These are phyloP conservation scores for Podarcis siculus DNA, from an alignment of 2,797 vertebrate genomes.

Conservation along the genomic window DNA sequence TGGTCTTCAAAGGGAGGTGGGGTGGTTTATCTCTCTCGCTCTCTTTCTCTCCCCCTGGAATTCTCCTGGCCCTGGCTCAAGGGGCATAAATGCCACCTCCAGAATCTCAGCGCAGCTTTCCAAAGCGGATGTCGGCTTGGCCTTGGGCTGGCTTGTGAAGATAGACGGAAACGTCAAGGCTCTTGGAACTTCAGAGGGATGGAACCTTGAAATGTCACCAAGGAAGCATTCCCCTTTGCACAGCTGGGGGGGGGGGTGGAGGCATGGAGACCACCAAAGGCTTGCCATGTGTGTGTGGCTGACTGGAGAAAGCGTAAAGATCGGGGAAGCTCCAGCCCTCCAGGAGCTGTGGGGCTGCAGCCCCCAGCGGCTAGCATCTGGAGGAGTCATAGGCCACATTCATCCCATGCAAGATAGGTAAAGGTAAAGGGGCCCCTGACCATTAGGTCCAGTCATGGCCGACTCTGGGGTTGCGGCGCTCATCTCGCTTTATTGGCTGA, in stretches of 20 bases:
- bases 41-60: background rate
- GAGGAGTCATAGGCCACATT: background rate
- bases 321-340: background rate
- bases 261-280: accelerated
- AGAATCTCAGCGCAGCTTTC: accelerated
- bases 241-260: accelerated
- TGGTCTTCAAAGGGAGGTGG: background rate
- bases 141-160: background rate
- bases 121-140: background rate
- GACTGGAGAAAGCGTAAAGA: too few species aligned
- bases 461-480: too few species aligned
- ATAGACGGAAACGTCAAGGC: background rate
- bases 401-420: too few species aligned
- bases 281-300: too few species aligned
- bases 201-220: background rate
- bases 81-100: constrained; percentile 1
- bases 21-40: background rate
- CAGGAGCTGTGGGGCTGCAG: background rate
- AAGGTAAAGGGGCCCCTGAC: too few species aligned
- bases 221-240: accelerated
- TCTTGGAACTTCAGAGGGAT: background rate
- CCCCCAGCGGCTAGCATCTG: background rate
- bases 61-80: background rate
- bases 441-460: too few species aligned
- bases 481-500: too few species aligned